Conservation (phyloP, 2,113 vertebrate species). For the Pandion haliaetus region DNA sequence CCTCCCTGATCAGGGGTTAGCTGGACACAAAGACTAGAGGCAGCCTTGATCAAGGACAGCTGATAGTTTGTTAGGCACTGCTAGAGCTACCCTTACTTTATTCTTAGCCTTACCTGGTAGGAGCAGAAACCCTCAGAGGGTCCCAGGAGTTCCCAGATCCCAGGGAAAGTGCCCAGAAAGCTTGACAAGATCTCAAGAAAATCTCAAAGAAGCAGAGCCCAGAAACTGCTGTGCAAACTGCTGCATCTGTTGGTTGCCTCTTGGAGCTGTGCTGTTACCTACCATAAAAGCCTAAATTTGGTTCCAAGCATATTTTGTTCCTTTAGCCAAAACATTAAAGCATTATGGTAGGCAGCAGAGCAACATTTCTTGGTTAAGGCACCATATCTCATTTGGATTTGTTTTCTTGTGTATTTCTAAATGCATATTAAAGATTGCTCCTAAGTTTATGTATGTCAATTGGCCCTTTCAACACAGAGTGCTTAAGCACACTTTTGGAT, state of each 20-base stretch:
- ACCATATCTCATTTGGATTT: background rate
- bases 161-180: background rate
- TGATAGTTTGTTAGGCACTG: background rate
- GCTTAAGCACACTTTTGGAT: background rate
- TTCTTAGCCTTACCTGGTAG: background rate
- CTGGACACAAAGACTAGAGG: background rate
- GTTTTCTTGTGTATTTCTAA: background rate
- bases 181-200: background rate
- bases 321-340: background rate
- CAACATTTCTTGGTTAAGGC: background rate
- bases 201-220: background rate
- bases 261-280: background rate
- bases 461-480: background rate
- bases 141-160: background rate
- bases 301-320: background rate
- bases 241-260: background rate
- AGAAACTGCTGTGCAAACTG: background rate
- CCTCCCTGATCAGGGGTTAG: rapidly evolving
- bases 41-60: background rate
- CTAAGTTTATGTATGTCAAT: background rate
- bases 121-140: background rate
- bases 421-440: background rate
- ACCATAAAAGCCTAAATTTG: background rate
- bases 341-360: background rate
- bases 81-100: background rate